phyloP scores from a whole-genome alignment of 2,888 invertebrate genomes.

The Sycophila texana region DNA sequence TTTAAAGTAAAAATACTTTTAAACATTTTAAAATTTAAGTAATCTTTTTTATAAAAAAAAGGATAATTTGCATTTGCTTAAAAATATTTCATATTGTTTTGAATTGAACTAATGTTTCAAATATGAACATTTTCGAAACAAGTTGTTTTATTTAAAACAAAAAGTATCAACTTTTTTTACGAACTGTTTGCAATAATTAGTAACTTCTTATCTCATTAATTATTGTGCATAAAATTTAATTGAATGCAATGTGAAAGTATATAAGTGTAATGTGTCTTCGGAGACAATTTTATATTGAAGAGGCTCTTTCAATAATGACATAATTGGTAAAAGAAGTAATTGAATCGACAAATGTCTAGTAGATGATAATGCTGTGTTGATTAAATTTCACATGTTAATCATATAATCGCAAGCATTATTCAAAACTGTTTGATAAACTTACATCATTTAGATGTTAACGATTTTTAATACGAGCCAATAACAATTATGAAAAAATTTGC shows the following conservation, averaged over 20 bases:
- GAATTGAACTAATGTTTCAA: conserved; percentile 5
- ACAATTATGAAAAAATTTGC: conserved; percentile 42
- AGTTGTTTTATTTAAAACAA: neutral
- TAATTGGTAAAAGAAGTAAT: conserved; percentile 44
- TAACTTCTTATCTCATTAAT: conserved; percentile 26
- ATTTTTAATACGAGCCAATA: conserved; percentile 50
- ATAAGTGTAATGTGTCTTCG: conserved; percentile 39
- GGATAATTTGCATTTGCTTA: neutral
- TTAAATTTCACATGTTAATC: conserved; percentile 39
- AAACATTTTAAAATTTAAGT: neutral
- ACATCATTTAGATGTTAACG: conserved; percentile 36
- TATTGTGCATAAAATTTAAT: conserved; percentile 45
- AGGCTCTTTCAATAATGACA: conserved; percentile 38
- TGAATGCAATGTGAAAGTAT: conserved; percentile 53
- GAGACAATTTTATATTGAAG: conserved; percentile 50
- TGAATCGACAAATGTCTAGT: conserved; percentile 39
- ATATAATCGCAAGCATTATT: conserved; percentile 30
- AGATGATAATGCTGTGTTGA: conserved; percentile 38
- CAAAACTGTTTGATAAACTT: conserved; percentile 39
- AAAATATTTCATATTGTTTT: neutral
- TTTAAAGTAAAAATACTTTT: conserved; percentile 14
- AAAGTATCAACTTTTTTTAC: neutral
- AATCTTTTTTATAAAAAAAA: neutral
- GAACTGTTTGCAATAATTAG: too few relatives aligned
- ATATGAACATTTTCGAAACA: conserved; percentile 13